These are phyloP conservation scores for Phalacrocorax pelagicus DNA, from an alignment of 2,113 vertebrate genomes.

Conservation along the genomic window DNA sequence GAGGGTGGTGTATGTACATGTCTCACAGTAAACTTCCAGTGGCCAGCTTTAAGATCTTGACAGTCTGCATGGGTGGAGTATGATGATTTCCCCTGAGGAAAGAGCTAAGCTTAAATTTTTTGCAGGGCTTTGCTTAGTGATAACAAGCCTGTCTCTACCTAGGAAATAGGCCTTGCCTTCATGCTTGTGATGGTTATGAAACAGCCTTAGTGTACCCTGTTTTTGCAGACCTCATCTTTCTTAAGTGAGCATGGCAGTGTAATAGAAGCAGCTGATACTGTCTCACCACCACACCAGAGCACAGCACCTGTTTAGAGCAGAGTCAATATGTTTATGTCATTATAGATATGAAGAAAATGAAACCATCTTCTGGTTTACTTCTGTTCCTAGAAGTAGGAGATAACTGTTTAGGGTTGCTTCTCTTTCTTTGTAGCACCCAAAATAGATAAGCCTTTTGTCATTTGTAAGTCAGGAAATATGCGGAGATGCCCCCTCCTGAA, in stretches of 20 bases:
- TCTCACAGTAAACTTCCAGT: background rate
- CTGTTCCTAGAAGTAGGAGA: background rate
- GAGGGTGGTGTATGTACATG: rapidly evolving
- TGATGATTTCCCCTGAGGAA: background rate
- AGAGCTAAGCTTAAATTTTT: background rate
- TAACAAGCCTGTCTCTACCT: background rate
- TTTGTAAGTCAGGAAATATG: background rate
- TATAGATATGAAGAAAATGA: rapidly evolving
- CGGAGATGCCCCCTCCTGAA: background rate
- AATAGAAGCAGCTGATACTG: background rate
- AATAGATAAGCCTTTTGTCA: background rate
- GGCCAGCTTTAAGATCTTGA: background rate
- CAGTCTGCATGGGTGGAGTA: background rate
- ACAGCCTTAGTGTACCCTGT: background rate
- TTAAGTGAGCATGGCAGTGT: background rate
- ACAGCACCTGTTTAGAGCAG: background rate
- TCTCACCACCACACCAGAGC: background rate
- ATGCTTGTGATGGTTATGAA: background rate
- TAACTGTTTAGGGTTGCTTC: background rate
- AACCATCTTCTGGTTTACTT: background rate
- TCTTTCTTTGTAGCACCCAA: background rate
- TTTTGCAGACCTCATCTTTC: background rate
- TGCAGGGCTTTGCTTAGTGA: background rate
- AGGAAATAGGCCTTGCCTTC: background rate
- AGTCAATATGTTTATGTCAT: rapidly evolving